These are phyloP conservation scores for Potorous gilbertii DNA, from an alignment of 2,797 vertebrate genomes.

Conservation along the genomic window DNA sequence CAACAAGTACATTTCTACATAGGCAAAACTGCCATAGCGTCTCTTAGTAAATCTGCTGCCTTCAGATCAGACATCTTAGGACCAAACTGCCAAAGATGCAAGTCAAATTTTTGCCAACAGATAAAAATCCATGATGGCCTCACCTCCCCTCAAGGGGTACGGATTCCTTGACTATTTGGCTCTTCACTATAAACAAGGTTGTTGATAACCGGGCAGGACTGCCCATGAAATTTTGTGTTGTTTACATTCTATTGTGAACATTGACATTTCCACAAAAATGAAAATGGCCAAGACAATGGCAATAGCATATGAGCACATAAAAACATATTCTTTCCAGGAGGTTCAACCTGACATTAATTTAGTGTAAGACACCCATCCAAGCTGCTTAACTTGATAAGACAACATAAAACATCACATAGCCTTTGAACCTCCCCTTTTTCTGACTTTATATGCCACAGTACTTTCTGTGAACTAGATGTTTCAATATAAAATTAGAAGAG, in stretches of 20 bases:
- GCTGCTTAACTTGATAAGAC: background rate
- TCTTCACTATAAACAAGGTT: slow-evolving; percentile 7
- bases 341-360: background rate
- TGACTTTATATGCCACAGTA: background rate
- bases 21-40: background rate
- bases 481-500: background rate
- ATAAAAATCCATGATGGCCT: background rate
- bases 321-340: background rate
- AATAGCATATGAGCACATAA: background rate
- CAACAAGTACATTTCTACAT: background rate
- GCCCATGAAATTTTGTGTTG: background rate
- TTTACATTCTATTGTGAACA: background rate
- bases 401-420: background rate
- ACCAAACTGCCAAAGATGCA: slow-evolving; percentile 37
- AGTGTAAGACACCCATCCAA: background rate
- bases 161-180: background rate
- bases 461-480: background rate
- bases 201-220: background rate
- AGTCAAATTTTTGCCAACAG: background rate
- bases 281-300: background rate
- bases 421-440: background rate
- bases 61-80: slow-evolving; percentile 20
- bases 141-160: background rate
- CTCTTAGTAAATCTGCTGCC: background rate
- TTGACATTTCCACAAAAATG: background rate